phyloP scores from a whole-genome alignment of 2,797 vertebrate species.

The Helostoma temminkii region DNA sequence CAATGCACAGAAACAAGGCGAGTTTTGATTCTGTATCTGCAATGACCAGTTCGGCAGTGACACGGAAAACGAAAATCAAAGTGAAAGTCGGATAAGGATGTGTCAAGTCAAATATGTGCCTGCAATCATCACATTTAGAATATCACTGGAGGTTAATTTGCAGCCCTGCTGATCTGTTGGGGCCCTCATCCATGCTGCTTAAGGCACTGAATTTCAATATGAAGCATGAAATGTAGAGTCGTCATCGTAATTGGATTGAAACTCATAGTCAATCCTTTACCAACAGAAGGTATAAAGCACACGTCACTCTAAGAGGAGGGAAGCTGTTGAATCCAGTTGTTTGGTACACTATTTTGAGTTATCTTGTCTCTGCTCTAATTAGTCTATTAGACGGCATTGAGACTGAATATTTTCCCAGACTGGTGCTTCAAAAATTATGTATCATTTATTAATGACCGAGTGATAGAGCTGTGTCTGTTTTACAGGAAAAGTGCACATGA shows the following conservation, averaged over 20 bases:
- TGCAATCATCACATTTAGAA: slow-evolving; percentile 60
- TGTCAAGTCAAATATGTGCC: slow-evolving; percentile 67
- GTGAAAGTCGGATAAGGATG: slow-evolving; percentile 65
- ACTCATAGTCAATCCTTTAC: slow-evolving; percentile 59
- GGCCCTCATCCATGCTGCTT: slow-evolving; percentile 61
- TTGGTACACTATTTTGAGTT: slow-evolving; percentile 40
- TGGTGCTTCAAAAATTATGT: slow-evolving; percentile 22
- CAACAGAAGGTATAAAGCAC: slow-evolving; percentile 54
- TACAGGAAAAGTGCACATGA: slow-evolving; percentile 10
- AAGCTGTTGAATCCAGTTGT: slow-evolving; percentile 39
- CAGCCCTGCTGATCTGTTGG: slow-evolving; percentile 68
- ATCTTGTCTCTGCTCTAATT: slow-evolving; percentile 37
- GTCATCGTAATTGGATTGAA: slow-evolving; percentile 76
- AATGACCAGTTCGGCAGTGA: slow-evolving; percentile 50
- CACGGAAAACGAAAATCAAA: slow-evolving; percentile 67
- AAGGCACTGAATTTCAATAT: slow-evolving; percentile 73
- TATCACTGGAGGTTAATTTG: slow-evolving; percentile 59
- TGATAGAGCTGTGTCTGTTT: slow-evolving; percentile 32
- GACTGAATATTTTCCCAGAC: slow-evolving; percentile 19
- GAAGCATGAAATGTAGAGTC: slow-evolving; percentile 75
- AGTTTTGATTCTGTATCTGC: slow-evolving; percentile 39
- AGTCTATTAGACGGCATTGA: slow-evolving; percentile 20
- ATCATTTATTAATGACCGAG: slow-evolving; percentile 38
- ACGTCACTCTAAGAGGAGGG: slow-evolving; percentile 40
- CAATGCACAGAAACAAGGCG: slow-evolving; percentile 48